Evolutionary conservation across 1,140 invertebrate genomes (phyloP), one percentile per base, ranked within the genome.

Genomic region (Drosophila miranda): DNA sequence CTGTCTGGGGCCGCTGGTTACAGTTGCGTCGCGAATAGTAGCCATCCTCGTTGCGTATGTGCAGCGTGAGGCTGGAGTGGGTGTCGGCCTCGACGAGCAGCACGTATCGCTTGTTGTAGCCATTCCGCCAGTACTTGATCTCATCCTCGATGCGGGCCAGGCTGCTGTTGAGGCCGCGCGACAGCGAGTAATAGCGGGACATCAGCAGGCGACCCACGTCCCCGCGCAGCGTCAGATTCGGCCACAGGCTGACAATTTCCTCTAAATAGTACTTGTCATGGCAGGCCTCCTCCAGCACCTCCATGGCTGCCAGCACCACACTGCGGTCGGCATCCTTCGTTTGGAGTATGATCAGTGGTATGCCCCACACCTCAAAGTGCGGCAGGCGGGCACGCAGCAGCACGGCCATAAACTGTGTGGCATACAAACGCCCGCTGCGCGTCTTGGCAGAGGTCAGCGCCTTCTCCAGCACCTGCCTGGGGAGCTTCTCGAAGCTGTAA

Each of bases 201-300:
- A 97, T 94, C 9, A 99, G 90, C 14, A 98, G 89, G 28, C 96
- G 94, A 0, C 97, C 97, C 49, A 94, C 94, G 89, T 98, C 97
- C 0, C 97, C 97, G 0, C 97, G 91, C 63, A 95, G 94, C 13
- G 95, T 92, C 0, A 98, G 90, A n/a, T 94, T 92, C 0, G 96
- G 96, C 69, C 94, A 94, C 51, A 96, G 90, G 48, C 93, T 93
- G 59, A 97, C 94, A 34, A 99, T 91, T 58, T 95, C 94, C 75
- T 97, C 95, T 30, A 98, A 91, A 91, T 96, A 97, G 45, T 89
- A 90, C 70, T 95, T 93, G 59, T 97, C 94, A 91, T 97, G 96
- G 88, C 96, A 97, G 19, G 97, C 96, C 93, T 99, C 98, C 82
- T 98, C 96, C n/a, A 99, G 92, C 48, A 96, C 95, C 60, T 94